Conservation (phyloP, 2,797 vertebrate genomes). For the Crocodylus rhombifer region DNA sequence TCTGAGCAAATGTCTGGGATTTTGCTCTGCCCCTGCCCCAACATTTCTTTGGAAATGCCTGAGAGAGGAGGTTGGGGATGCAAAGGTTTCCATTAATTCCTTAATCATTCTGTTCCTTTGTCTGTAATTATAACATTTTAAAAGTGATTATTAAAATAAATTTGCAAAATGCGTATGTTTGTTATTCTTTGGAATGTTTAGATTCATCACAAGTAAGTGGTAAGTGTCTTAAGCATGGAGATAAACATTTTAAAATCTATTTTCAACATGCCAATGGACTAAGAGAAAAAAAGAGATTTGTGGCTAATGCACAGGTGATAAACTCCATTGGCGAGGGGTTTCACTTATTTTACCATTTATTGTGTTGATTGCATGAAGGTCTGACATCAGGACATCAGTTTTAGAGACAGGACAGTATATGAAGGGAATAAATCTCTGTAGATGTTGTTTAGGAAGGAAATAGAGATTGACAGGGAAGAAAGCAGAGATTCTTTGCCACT, state of each 20-base stretch:
- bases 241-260: neutral
- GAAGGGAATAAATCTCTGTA: neutral
- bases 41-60: neutral
- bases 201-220: neutral
- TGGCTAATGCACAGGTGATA: neutral
- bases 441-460: neutral
- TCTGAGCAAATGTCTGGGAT: too few species aligned
- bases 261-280: neutral
- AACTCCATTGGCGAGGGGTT: neutral
- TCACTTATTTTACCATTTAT: neutral
- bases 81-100: neutral
- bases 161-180: neutral
- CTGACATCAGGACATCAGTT: neutral
- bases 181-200: neutral
- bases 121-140: neutral
- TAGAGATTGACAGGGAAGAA: neutral
- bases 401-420: neutral
- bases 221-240: neutral
- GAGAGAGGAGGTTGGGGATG: neutral
- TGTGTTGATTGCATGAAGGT: neutral
- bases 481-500: neutral
- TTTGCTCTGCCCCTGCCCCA: too few species aligned
- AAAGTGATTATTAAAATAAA: neutral
- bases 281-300: neutral
- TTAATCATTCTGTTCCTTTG: neutral